phyloP scores from a whole-genome alignment of 2,113 vertebrate species.

The Cervus canadensis region DNA sequence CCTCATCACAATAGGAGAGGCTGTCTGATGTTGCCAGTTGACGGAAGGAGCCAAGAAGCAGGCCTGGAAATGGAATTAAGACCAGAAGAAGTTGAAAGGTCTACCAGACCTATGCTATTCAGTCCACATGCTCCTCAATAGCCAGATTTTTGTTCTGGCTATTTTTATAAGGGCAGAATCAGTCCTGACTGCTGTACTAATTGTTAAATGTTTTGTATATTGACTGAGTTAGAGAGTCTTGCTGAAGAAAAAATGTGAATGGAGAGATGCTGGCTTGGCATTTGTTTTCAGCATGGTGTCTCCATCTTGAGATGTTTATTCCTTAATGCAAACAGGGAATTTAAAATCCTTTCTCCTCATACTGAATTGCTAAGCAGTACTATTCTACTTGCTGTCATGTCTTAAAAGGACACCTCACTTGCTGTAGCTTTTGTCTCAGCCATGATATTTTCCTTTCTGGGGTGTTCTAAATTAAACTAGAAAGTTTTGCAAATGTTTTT shows the following conservation, averaged over 20 bases:
- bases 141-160: background rate
- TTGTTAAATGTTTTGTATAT: background rate
- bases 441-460: conserved; percentile 12
- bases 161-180: background rate
- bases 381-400: background rate
- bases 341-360: background rate
- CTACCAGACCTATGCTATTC: background rate
- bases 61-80: background rate
- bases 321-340: background rate
- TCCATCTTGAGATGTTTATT: background rate
- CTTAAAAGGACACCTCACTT: background rate
- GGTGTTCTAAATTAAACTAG: conserved; percentile 23
- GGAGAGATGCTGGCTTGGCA: background rate
- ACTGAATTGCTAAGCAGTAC: background rate
- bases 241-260: background rate
- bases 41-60: background rate
- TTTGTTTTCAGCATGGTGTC: background rate
- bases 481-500: conserved; percentile 52
- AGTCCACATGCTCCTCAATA: background rate
- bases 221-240: background rate
- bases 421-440: background rate
- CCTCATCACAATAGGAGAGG: background rate
- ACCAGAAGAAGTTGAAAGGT: background rate
- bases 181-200: background rate
- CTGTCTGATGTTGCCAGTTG: background rate